Conservation (phyloP, 2,113 vertebrate species). For the Cygnus buccinator region DNA sequence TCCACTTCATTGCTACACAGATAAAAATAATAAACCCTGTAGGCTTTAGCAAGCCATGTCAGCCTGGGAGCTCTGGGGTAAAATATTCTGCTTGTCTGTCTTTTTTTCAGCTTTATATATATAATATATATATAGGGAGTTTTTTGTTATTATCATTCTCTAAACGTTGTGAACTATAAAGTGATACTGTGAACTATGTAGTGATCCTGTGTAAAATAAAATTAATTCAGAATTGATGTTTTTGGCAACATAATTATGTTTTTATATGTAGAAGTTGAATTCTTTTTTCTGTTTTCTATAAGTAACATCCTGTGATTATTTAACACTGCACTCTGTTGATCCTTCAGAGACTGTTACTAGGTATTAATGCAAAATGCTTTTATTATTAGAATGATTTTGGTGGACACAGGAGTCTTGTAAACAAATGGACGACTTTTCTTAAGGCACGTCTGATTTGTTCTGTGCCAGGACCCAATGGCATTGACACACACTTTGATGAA, state of each 20-base stretch:
- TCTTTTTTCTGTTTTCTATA: neutral
- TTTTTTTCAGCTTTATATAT: neutral
- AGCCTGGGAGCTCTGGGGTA: neutral
- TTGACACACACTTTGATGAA: conserved; percentile 98
- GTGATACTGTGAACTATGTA: neutral
- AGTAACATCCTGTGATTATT: neutral
- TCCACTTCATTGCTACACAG: neutral
- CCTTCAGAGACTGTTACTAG: neutral
- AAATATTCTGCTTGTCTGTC: neutral
- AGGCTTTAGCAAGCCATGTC: neutral
- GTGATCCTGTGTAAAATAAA: neutral
- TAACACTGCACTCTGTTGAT: neutral
- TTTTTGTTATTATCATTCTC: neutral
- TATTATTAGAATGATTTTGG: conserved; percentile 92
- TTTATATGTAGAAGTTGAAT: neutral
- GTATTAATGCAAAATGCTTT: neutral
- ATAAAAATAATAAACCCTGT: neutral
- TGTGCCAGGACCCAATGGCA: conserved; percentile 94
- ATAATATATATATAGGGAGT: neutral
- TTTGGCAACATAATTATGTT: neutral
- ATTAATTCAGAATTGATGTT: neutral
- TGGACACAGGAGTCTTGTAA: conserved; percentile 96
- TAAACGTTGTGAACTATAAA: no score
- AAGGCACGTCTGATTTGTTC: conserved; percentile 96
- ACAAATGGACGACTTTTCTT: conserved; percentile 98